Evolutionary conservation across 2,888 invertebrate species (phyloP).

Genomic region (Stramonita haemastoma): DNA sequence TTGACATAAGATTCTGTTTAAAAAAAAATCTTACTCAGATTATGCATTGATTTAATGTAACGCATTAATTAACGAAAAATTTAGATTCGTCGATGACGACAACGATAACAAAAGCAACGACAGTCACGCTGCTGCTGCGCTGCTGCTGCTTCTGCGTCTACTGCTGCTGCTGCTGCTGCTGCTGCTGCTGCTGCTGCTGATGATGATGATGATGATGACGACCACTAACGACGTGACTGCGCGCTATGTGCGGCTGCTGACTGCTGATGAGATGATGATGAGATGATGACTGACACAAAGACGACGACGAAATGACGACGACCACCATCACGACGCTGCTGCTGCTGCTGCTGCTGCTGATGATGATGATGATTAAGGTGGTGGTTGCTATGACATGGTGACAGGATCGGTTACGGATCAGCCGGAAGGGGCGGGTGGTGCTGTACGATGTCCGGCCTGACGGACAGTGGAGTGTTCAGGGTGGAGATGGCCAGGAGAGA

Average conservation of each 20-base stretch:
- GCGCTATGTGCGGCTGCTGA: too few relatives aligned
- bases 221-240: too few relatives aligned
- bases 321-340: not conserved
- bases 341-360: not conserved
- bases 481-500: conserved; percentile 14
- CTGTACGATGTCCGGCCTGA: not conserved
- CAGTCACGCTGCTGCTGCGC: not conserved
- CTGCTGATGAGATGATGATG: not conserved
- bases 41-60: too few relatives aligned
- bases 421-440: not conserved
- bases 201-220: not conserved
- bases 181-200: not conserved
- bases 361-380: too few relatives aligned
- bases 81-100: not conserved
- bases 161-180: not conserved
- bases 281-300: not conserved
- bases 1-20: too few relatives aligned
- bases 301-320: not conserved
- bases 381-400: not conserved
- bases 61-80: not conserved
- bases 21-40: too few relatives aligned
- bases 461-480: conserved; percentile 11
- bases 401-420: not conserved
- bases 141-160: too few relatives aligned
- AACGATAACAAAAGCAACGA: not conserved